phyloP scores from a whole-genome alignment of 2,797 vertebrate species.

The Fundulus diaphanus region DNA sequence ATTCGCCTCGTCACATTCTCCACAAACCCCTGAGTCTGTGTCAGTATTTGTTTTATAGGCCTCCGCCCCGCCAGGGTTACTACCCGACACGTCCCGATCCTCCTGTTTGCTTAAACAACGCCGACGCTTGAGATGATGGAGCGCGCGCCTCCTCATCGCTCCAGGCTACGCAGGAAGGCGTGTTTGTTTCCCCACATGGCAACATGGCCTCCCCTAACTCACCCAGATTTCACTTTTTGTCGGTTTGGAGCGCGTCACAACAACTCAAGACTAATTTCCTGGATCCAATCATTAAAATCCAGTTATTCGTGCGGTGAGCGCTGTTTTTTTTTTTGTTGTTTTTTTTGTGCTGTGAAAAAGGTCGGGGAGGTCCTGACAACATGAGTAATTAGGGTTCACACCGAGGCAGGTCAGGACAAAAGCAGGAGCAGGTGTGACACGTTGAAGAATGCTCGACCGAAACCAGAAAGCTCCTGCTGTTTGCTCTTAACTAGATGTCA shows the following conservation, averaged over 20 bases:
- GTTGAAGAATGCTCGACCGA: conserved; percentile 56
- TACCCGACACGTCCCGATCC: background rate
- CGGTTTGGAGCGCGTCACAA: too few species aligned
- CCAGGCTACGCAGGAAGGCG: conserved; percentile 11
- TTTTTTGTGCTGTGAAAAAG: background rate
- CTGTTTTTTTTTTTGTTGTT: background rate
- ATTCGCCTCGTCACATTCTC: background rate
- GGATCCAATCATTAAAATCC: too few species aligned
- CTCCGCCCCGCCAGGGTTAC: background rate
- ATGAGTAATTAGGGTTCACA: background rate
- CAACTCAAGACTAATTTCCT: too few species aligned
- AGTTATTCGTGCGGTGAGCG: background rate
- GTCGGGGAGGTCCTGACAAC: background rate
- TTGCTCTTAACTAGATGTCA: background rate
- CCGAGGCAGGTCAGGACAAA: conserved; percentile 41
- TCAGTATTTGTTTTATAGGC: conserved; percentile 6
- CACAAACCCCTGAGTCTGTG: background rate
- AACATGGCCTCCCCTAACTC: background rate
- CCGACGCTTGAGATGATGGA: background rate
- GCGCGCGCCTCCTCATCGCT: background rate
- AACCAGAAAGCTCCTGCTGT: conserved; percentile 29
- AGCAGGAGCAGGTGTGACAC: conserved; percentile 50
- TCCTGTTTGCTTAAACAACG: background rate
- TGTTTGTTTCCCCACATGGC: conserved; percentile 32
- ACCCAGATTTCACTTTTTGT: background rate